Conservation (phyloP, 2,888 invertebrate species). For the Volucella inflata region DNA sequence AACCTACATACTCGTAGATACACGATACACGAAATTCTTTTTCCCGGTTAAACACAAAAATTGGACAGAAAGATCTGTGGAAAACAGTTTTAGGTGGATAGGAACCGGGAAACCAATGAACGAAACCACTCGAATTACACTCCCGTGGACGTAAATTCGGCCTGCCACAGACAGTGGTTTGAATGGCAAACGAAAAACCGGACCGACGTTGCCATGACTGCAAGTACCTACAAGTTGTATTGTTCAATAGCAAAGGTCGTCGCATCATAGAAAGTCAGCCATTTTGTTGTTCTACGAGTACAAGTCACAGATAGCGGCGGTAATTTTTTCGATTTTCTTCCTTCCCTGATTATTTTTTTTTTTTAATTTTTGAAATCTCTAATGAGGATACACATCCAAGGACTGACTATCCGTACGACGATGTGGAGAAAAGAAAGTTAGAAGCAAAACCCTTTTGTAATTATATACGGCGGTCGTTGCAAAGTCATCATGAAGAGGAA, state of each 20-base stretch:
- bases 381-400: slow-evolving; percentile 65
- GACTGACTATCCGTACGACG: slow-evolving; percentile 16
- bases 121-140: slow-evolving; percentile 62
- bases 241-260: slow-evolving; percentile 60
- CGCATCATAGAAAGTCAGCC: slow-evolving; percentile 53
- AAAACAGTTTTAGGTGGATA: slow-evolving; percentile 29
- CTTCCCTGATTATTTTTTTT: slow-evolving; percentile 22
- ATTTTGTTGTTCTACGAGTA: slow-evolving; percentile 55
- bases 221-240: slow-evolving; percentile 9
- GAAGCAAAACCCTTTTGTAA: slow-evolving; percentile 52
- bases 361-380: slow-evolving; percentile 53
- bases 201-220: neutral
- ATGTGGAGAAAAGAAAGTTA: neutral
- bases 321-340: slow-evolving; percentile 31
- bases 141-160: slow-evolving; percentile 36
- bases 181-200: slow-evolving; percentile 30
- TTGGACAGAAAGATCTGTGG: slow-evolving; percentile 4
- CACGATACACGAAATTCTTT: slow-evolving; percentile 20
- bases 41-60: slow-evolving; percentile 29
- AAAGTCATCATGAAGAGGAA: slow-evolving; percentile 44
- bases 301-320: slow-evolving; percentile 55
- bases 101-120: slow-evolving; percentile 62
- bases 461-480: slow-evolving; percentile 62
- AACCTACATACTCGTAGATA: slow-evolving; percentile 35
- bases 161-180: slow-evolving; percentile 7